These are phyloP conservation scores for Anolis apletophallus DNA, from an alignment of 2,797 vertebrate species.

Conservation along the genomic window DNA sequence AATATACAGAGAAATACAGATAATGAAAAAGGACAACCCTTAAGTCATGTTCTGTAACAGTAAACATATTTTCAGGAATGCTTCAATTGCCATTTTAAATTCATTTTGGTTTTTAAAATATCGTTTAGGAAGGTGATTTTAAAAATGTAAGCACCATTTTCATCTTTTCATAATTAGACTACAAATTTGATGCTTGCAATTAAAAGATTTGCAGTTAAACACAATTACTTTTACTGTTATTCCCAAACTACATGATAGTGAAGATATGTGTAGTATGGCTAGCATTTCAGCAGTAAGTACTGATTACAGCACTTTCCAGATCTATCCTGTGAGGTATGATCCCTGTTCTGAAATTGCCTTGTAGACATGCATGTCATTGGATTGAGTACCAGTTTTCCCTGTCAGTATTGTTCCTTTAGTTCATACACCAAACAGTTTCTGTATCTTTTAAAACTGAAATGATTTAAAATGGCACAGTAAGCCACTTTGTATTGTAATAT, in stretches of 20 bases:
- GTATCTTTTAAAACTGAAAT: background rate
- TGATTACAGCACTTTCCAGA: background rate
- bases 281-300: background rate
- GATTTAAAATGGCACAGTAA: background rate
- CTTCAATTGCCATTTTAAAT: too few relatives aligned
- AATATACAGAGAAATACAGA: too few relatives aligned
- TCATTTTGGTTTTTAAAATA: too few relatives aligned
- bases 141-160: slow-evolving; percentile 41
- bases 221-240: slow-evolving; percentile 46
- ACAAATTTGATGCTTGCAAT: slow-evolving; percentile 73
- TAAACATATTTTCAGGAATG: too few relatives aligned
- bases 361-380: background rate
- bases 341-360: background rate
- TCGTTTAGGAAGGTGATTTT: slow-evolving; percentile 68
- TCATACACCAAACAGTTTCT: background rate
- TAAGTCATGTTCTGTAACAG: too few relatives aligned
- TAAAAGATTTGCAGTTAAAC: slow-evolving; percentile 82
- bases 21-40: too few relatives aligned
- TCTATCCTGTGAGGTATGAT: too few relatives aligned
- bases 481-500: background rate
- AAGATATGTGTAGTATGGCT: background rate
- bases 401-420: background rate
- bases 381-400: too few relatives aligned
- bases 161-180: slow-evolving; percentile 78
- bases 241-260: slow-evolving; percentile 34